phyloP scores from a whole-genome alignment of 2,797 vertebrate genomes.

The Lutjanus campechanus region DNA sequence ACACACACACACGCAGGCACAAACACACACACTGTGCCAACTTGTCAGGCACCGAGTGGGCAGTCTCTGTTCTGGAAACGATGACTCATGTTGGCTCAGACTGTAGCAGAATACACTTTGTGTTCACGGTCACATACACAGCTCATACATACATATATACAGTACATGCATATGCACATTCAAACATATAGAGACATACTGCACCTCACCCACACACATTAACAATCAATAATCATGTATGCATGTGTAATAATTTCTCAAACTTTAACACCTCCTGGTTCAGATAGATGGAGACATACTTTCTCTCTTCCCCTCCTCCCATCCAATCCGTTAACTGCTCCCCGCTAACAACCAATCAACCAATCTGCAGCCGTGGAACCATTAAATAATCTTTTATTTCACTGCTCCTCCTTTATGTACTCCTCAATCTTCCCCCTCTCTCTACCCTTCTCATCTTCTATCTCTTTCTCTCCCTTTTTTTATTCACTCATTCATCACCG shows the following conservation, averaged over 20 bases:
- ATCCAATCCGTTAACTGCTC: slow-evolving; percentile 27
- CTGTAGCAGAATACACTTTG: slow-evolving; percentile 25
- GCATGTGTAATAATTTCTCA: neutral
- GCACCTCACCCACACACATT: neutral
- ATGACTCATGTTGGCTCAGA: slow-evolving; percentile 61
- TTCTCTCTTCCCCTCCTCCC: slow-evolving; percentile 2
- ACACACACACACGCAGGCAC: slow-evolving; percentile 13
- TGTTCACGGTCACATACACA: neutral
- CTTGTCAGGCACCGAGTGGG: slow-evolving; percentile 50
- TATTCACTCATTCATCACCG: slow-evolving; percentile 67
- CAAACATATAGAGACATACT: neutral
- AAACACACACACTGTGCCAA: slow-evolving; percentile 7
- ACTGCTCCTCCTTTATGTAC: slow-evolving; percentile 34
- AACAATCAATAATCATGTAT: slow-evolving; percentile 25
- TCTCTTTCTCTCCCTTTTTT: slow-evolving; percentile 45
- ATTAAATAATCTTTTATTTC: slow-evolving; percentile 60
- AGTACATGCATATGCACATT: neutral
- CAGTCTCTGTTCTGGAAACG: slow-evolving; percentile 66
- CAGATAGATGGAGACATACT: slow-evolving; percentile 22
- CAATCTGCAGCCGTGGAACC: slow-evolving; percentile 23
- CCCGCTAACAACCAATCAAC: slow-evolving; percentile 35
- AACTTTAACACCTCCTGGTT: slow-evolving; percentile 7
- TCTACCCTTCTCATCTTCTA: slow-evolving; percentile 36
- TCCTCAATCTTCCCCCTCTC: slow-evolving; percentile 25
- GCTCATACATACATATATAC: neutral